Base-by-base conservation (phyloP, 1,140 invertebrate species). In the Zaprionus davidi region DNA sequence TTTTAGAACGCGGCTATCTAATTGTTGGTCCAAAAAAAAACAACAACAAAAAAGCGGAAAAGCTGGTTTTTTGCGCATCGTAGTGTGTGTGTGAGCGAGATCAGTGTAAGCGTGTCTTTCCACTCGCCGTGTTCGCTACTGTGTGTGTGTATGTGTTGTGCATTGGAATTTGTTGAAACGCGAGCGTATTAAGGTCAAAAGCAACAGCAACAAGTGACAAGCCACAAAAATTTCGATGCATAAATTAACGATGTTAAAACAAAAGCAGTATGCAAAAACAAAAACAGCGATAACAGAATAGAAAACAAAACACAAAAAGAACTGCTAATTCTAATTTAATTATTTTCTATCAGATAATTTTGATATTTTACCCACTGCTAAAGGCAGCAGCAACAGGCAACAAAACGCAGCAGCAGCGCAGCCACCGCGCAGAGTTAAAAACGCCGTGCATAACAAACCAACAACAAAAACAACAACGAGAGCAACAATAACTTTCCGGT, bases 401-500 rank as follows among this genome's bases (percentile, higher is more conserved):
- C 46, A 53, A 53, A 74, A 67, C 64, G 64, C 70, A 80, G 71
- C 82, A 82, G 73, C 81, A 84, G 79, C 77, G 31, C 57, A 59
- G 49, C 41, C n/a, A 3, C 41, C 7, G 41, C 41, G 41, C 44
- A 60, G 57, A 46, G 56, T 36, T 58, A 76, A 83, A 77, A 83
- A 77, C 81, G 74, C 69, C 81, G 81, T 77, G 78, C 74, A 76
- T 62, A 69, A 49, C 63, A 72, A 65, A 71, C 41, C 63, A 67
- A 68, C 34, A 62, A 31, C 51, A 64, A 56, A 51, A 51, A 31
- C 53, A 77, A 73, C 53, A 74, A 49, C 62, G 66, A 31, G 64
- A 75, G 57, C 75, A 82, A 76, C 46, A 82, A 85, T 76, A 86
- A 88, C 79, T 90, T 85, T 85, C 86, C 81, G 85, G 81, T 90